phyloP scores from a whole-genome alignment of 2,797 vertebrate genomes.

The Tragopan temminckii region DNA sequence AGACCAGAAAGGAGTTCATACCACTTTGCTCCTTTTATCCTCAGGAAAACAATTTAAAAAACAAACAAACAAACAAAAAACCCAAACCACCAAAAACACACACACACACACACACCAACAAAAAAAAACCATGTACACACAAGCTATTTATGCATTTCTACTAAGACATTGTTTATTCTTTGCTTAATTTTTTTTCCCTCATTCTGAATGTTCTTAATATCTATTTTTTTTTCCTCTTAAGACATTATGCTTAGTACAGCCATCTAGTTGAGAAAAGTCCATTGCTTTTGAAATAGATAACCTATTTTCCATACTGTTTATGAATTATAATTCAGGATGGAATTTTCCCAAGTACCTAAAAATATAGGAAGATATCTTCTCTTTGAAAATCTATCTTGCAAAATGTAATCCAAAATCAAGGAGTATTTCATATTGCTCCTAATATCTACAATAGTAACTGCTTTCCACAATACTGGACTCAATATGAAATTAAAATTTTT shows the following conservation, averaged over 20 bases:
- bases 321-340: neutral
- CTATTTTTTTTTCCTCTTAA: neutral
- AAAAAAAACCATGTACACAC: neutral
- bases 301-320: neutral
- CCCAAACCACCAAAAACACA: neutral
- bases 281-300: slow-evolving; percentile 3
- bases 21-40: neutral
- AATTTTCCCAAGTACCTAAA: neutral
- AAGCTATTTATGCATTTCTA: neutral
- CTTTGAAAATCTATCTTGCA: neutral
- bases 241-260: neutral
- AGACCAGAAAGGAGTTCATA: neutral
- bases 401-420: neutral
- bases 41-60: neutral
- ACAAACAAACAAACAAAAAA: too few species aligned
- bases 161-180: slow-evolving; percentile 21
- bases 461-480: neutral
- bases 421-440: neutral
- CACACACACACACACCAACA: neutral
- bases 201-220: neutral
- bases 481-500: neutral
- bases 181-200: neutral
- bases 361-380: neutral
- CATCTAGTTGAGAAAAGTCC: neutral
- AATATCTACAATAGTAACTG: neutral